Conservation (phyloP, 1,140 invertebrate genomes). For the Belonocnema kinseyi region DNA sequence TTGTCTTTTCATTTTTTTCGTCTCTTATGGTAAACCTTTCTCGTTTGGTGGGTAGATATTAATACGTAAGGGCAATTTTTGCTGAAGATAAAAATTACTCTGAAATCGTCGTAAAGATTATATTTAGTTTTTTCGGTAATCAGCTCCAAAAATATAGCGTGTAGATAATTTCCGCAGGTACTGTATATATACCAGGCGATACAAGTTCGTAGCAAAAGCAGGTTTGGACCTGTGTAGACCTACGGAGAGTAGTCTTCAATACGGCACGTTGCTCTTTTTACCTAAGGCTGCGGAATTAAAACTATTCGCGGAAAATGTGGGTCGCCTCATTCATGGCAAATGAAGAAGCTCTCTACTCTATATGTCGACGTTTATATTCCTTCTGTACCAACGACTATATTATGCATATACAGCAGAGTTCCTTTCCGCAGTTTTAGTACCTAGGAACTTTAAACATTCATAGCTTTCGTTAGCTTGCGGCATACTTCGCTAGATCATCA, state of each 20-base stretch:
- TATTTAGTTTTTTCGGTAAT: too few species aligned
- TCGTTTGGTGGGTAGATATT: too few species aligned
- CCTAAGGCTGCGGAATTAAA: conserved; percentile 36
- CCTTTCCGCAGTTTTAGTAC: not conserved
- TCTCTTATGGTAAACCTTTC: too few species aligned
- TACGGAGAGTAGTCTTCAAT: conserved; percentile 14
- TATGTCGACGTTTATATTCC: not conserved
- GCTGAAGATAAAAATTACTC: too few species aligned
- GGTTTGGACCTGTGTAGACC: conserved; percentile 9
- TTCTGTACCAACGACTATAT: conserved; percentile 20
- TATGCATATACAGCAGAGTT: conserved; percentile 22
- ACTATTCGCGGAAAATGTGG: conserved; percentile 60
- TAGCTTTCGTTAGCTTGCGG: not conserved
- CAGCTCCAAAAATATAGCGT: too few species aligned
- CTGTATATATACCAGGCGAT: not conserved
- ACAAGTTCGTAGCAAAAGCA: not conserved
- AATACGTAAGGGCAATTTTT: too few species aligned
- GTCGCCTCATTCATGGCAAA: conserved; percentile 49
- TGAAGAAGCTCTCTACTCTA: conserved; percentile 34
- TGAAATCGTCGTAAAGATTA: too few species aligned
- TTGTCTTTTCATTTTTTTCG: too few species aligned
- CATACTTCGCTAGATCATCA: not conserved
- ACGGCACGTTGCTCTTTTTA: conserved; percentile 35
- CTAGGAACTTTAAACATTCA: conserved; percentile 19
- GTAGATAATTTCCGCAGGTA: too few species aligned